phyloP scores from a whole-genome alignment of 2,888 invertebrate genomes.

The Chaitophorus viminalis region DNA sequence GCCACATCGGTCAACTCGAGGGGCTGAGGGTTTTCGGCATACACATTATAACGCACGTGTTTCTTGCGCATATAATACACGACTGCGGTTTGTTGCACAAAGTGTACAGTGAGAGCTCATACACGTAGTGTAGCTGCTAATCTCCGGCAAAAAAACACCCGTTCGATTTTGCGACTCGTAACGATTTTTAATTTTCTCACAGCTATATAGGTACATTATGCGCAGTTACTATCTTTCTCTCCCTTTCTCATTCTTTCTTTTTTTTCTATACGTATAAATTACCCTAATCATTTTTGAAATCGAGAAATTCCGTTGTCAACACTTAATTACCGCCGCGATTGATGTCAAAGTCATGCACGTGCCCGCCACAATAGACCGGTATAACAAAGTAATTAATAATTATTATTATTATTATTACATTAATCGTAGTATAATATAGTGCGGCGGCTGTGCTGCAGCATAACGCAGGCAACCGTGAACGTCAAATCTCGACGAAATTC shows the following conservation, averaged over 20 bases:
- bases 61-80: background rate
- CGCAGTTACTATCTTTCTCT: background rate
- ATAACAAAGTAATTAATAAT: conserved; percentile 41
- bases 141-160: conserved; percentile 11
- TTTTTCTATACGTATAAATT: background rate
- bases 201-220: background rate
- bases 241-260: background rate
- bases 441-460: background rate
- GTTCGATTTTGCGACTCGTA: background rate
- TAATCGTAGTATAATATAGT: conserved; percentile 7
- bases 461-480: conserved; percentile 40
- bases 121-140: background rate
- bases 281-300: conserved; percentile 27
- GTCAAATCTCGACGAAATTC: conserved; percentile 38
- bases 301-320: conserved; percentile 27
- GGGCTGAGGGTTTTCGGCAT: background rate
- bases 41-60: background rate
- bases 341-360: conserved; percentile 45
- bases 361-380: conserved; percentile 22
- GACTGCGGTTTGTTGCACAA: background rate
- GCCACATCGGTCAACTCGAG: background rate
- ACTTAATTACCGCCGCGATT: conserved; percentile 20
- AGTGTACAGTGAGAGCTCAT: background rate
- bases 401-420: conserved; percentile 13
- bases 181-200: conserved; percentile 4